These are phyloP conservation scores for Amphimedon queenslandica DNA, from an alignment of 37 sponge, comb jelly and placozoan genomes.

Conservation along the genomic window DNA sequence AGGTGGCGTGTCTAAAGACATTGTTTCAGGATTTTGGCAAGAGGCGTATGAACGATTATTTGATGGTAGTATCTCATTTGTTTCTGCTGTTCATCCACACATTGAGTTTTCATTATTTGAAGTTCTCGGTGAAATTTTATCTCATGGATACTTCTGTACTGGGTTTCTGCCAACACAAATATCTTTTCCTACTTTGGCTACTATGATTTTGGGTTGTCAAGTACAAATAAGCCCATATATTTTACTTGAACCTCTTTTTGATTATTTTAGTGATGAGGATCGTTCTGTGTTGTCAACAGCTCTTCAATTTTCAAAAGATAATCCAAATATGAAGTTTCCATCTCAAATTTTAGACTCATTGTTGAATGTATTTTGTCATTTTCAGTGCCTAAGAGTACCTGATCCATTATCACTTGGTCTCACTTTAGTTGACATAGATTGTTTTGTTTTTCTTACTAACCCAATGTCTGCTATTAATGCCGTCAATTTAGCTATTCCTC, in stretches of 20 bases:
- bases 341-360: no score
- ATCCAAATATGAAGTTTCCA: no score
- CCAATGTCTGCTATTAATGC: background rate
- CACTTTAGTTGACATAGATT: background rate
- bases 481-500: background rate
- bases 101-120: background rate
- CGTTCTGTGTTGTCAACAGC: no score
- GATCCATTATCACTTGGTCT: background rate
- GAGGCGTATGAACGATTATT: background rate
- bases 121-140: background rate
- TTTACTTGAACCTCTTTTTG: background rate
- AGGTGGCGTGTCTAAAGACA: constrained; percentile 14
- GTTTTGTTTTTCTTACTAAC: background rate
- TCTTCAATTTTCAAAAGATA: no score
- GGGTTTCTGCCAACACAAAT: background rate
- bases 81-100: background rate
- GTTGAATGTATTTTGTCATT: background rate
- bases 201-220: background rate
- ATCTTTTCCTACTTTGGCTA: background rate
- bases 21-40: constrained; percentile 25
- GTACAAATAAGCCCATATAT: background rate
- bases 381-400: background rate
- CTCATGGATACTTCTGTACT: background rate
- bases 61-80: background rate
- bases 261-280: background rate